Evolutionary conservation across 2,113 vertebrate species (phyloP).

Genomic region (Gadus macrocephalus): DNA sequence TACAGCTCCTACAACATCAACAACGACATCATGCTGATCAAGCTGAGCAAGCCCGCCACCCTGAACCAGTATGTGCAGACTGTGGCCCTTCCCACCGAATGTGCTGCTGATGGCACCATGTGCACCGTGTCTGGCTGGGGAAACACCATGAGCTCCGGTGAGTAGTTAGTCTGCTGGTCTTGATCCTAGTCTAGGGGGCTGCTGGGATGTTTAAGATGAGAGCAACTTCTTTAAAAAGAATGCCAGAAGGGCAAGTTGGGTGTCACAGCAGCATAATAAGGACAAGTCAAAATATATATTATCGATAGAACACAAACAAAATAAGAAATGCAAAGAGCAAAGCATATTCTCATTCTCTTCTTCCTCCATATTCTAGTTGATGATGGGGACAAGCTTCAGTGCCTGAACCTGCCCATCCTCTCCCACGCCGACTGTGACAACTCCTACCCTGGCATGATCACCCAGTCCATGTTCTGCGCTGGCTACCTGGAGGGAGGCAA

Average conservation of each 20-base stretch:
- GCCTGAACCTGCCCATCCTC: constrained; percentile 75
- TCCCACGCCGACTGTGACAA: constrained; percentile 63
- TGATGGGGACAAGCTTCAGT: constrained; percentile 67
- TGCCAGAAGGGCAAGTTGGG: too few species aligned
- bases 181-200: not conserved
- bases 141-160: constrained; percentile 73
- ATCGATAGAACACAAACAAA: too few species aligned
- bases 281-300: too few species aligned
- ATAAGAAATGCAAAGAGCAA: too few species aligned
- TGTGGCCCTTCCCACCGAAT: constrained; percentile 64
- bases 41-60: constrained; percentile 52
- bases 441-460: constrained; percentile 78
- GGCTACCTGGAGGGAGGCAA: constrained; percentile 80
- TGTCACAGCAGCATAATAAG: too few species aligned
- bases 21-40: constrained; percentile 83
- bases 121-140: constrained; percentile 83
- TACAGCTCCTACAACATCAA: constrained; percentile 64
- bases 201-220: too few species aligned
- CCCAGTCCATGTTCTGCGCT: constrained; percentile 78
- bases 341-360: too few species aligned
- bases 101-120: constrained; percentile 67
- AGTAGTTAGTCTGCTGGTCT: constrained; percentile 20
- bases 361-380: constrained; percentile 32
- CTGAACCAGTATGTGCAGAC: constrained; percentile 62
- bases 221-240: too few species aligned